A percentile compares a stretch with the other conserved stretches of the same genome.
Evolutionary conservation across 2,113 vertebrate genomes (phyloP).

Genomic region (Phyllostomus discolor): DNA sequence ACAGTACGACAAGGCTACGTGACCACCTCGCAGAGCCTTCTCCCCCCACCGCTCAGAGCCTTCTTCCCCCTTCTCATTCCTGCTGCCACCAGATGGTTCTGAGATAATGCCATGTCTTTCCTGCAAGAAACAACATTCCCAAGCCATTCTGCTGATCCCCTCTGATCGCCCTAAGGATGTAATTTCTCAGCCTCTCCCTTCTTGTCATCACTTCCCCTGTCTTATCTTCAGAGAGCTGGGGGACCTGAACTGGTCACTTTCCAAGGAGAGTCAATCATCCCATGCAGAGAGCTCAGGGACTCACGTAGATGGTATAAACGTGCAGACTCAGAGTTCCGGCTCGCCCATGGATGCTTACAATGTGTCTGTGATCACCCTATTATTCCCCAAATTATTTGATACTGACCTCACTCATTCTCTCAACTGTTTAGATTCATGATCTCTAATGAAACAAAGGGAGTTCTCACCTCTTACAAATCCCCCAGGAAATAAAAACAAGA

Average conservation of each 20-base stretch:
- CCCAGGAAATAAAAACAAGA: conserved; percentile 27
- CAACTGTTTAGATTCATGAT: neutral
- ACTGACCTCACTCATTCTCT: conserved; percentile 35
- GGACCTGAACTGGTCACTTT: conserved; percentile 34
- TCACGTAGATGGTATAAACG: conserved; percentile 31
- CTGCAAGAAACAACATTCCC: conserved; percentile 61
- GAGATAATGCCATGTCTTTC: conserved; percentile 68
- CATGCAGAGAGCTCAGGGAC: neutral
- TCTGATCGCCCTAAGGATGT: conserved; percentile 24
- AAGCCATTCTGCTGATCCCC: neutral
- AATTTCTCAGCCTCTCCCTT: conserved; percentile 31
- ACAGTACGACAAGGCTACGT: conserved; percentile 57
- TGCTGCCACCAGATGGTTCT: conserved; percentile 64
- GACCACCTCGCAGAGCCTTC: conserved; percentile 33
- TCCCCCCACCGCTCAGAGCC: conserved; percentile 5
- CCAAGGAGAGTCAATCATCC: conserved; percentile 45
- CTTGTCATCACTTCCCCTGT: conserved; percentile 50
- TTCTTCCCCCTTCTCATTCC: conserved; percentile 24
- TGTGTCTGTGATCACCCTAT: neutral
- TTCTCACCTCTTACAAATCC: neutral
- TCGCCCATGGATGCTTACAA: neutral
- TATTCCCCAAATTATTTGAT: neutral
- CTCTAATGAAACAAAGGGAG: conserved; percentile 15
- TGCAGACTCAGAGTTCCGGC: neutral
- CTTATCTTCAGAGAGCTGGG: conserved; percentile 57